Evolutionary conservation across 2,797 vertebrate species (phyloP).

Genomic region (Pogonophryne albipinna): DNA sequence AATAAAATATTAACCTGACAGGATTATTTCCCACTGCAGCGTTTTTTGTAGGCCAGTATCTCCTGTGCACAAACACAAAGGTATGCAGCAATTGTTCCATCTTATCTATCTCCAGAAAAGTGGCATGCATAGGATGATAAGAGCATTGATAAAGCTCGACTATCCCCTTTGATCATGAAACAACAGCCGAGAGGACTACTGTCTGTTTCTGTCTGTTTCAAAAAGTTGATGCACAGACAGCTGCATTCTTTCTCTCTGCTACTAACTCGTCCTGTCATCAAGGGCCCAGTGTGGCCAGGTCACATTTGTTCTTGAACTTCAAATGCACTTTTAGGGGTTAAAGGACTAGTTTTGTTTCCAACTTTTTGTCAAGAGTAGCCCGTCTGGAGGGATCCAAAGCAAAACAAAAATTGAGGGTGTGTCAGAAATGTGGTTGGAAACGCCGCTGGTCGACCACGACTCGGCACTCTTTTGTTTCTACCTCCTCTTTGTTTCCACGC

Average conservation of each 20-base stretch:
- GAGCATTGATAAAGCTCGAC: slow-evolving; percentile 35
- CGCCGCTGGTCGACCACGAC: slow-evolving; percentile 47
- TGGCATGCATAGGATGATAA: slow-evolving; percentile 57
- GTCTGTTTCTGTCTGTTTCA: slow-evolving; percentile 8
- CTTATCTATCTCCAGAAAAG: slow-evolving; percentile 57
- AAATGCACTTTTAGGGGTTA: slow-evolving; percentile 40
- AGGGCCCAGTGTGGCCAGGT: slow-evolving; percentile 10
- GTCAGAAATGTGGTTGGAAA: slow-evolving; percentile 77
- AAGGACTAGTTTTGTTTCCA: slow-evolving; percentile 46
- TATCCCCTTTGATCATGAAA: slow-evolving; percentile 62
- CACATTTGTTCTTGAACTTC: slow-evolving; percentile 47
- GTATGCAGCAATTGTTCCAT: slow-evolving; percentile 53
- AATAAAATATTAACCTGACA: neutral
- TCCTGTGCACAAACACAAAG: slow-evolving; percentile 43
- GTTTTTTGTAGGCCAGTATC: slow-evolving; percentile 1
- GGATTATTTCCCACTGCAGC: neutral
- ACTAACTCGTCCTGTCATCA: slow-evolving; percentile 24
- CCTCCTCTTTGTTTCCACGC: slow-evolving; percentile 61
- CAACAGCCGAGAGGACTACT: neutral
- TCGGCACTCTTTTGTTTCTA: slow-evolving; percentile 45
- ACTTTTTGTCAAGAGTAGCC: slow-evolving; percentile 37
- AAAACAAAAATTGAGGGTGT: slow-evolving; percentile 65
- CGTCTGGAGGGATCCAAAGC: slow-evolving; percentile 47
- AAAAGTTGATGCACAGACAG: neutral
- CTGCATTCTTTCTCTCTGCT: slow-evolving; percentile 31